A percentile compares a stretch with the other conserved stretches of the same genome.
Evolutionary conservation across 2,888 invertebrate species (phyloP).

Genomic region (Bugulina stolonifera): DNA sequence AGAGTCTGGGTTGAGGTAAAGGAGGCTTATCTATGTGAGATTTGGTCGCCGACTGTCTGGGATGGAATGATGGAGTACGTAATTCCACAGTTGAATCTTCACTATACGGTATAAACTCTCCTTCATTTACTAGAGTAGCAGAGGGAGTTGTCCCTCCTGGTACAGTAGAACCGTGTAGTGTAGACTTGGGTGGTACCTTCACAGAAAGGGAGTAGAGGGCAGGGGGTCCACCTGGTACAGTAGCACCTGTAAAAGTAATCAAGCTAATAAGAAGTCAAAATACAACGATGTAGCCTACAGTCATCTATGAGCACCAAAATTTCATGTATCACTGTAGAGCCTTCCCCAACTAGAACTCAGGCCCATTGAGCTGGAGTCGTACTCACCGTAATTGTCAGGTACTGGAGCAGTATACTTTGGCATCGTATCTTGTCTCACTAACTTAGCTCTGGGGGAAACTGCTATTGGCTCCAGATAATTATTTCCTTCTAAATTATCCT

Average conservation of each 20-base stretch:
- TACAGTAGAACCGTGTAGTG: not conserved
- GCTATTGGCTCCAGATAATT: not conserved
- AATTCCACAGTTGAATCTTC: not conserved
- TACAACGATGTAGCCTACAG: no score
- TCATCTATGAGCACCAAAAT: no score
- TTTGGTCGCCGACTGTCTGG: not conserved
- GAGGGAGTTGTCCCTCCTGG: not conserved
- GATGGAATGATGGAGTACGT: not conserved
- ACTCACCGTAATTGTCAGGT: constrained; percentile 13
- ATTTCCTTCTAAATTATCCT: not conserved
- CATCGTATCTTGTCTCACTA: constrained; percentile 8
- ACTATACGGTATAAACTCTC: not conserved
- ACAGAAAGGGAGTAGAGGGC: constrained; percentile 7
- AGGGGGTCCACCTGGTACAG: constrained; percentile 15
- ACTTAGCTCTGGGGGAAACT: not conserved
- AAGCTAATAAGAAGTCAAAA: no score
- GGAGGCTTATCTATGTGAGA: constrained; percentile 1
- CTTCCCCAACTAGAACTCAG: no score
- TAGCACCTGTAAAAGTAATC: not conserved
- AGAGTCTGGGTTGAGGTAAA: not conserved
- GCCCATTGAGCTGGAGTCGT: no score
- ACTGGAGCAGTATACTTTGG: constrained; percentile 19
- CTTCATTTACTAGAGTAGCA: not conserved
- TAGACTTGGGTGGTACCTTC: not conserved
- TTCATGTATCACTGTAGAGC: no score